Evolutionary conservation across 2,888 invertebrate species (phyloP), one percentile per base, ranked within the genome.

Genomic region (Carcina quercana): DNA sequence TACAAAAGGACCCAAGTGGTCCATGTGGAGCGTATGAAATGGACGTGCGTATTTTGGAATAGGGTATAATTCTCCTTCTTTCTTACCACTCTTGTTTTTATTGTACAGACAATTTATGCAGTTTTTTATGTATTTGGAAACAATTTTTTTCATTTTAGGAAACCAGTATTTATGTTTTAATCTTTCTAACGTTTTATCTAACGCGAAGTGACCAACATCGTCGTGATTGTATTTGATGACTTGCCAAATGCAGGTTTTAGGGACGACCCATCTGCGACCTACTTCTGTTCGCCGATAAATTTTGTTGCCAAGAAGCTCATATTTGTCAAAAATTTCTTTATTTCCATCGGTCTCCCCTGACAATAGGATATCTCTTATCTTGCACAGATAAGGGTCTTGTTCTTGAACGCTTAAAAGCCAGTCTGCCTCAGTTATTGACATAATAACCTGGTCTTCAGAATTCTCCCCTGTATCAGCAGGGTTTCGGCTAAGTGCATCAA

Each of bases 71-170:
- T 40, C 11, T 1, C 43, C 45, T 22, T 32, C 31, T 19, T 50
- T 49, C 13, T 33, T 20, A 15, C 43, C 42, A 2, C 46, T 29
- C 15, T 43, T 45, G 10, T 38, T 43, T 46, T 62, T 63, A 33
- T 49, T 53, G 40, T 59, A 62, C 29, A 48, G 30, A 32, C 58
- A 59, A 14, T 50, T 47, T 6, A 64, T 13, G 32, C 59, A 62
- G 14, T 48, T 46, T 20, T 35, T 42, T 11, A 59, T 51, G 30
- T 63, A 58, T 22, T 55, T 56, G 22, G 24, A 40, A n/a, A 48
- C 34, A 1, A 17, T 36, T n/a, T 40, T 25, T 13, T 37, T 27
- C 34, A 48, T 35, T 7, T 26, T 22, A 6, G 25, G 25, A 12
- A 25, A 47, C 47, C 50, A 50, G 20, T 41, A 46, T 10, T 25